Conservation (phyloP, 1,140 invertebrate genomes). For the Melipona quadrifasciata region DNA sequence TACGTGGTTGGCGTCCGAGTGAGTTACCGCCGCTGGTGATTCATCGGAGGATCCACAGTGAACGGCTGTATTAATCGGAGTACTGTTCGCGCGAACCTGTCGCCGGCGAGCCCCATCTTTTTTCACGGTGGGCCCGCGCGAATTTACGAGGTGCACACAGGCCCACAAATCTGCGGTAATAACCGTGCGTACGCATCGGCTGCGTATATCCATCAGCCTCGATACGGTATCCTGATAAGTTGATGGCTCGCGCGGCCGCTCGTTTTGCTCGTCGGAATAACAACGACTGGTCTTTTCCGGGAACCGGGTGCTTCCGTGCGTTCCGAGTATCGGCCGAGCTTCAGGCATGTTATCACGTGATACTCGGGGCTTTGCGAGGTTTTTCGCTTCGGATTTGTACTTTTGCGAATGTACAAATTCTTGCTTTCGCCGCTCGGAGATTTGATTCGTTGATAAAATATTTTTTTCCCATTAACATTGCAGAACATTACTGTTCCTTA, state of each 20-base stretch:
- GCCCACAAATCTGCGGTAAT: slow-evolving; percentile 43
- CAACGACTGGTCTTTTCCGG: neutral
- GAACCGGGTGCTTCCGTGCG: slow-evolving; percentile 9
- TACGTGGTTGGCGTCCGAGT: neutral
- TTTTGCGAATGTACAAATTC: too few species aligned
- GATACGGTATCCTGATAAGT: slow-evolving; percentile 16
- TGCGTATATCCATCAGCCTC: slow-evolving; percentile 19
- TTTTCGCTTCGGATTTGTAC: neutral
- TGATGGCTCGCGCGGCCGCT: neutral
- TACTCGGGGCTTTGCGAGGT: neutral
- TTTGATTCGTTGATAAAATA: too few species aligned
- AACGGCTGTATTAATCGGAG: slow-evolving; percentile 36
- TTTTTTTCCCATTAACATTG: too few species aligned
- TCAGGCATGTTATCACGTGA: neutral
- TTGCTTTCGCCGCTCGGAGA: too few species aligned
- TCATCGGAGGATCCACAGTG: slow-evolving; percentile 28
- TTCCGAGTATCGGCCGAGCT: neutral
- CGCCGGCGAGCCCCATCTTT: neutral
- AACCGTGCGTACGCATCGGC: slow-evolving; percentile 18
- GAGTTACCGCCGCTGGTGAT: slow-evolving; percentile 30
- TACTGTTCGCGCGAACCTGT: slow-evolving; percentile 11
- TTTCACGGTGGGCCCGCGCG: slow-evolving; percentile 1
- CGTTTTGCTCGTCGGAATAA: slow-evolving; percentile 11
- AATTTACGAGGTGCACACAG: slow-evolving; percentile 39
- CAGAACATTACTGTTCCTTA: too few species aligned